phyloP scores from a whole-genome alignment of 2,888 invertebrate genomes.

The Drosophila imparisetae region DNA sequence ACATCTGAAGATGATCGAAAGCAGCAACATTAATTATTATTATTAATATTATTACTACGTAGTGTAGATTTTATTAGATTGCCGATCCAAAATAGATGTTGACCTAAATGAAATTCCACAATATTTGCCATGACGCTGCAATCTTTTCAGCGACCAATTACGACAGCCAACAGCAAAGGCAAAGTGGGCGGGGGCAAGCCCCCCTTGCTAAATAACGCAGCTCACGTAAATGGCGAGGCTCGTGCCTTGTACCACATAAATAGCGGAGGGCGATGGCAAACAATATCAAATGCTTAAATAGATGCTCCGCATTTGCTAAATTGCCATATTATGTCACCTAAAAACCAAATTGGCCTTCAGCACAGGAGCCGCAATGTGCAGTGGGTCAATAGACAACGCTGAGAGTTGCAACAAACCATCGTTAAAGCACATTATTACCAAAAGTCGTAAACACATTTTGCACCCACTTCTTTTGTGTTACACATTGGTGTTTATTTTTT shows the following conservation, averaged over 20 bases:
- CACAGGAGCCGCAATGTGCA: slow-evolving; percentile 25
- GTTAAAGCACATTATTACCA: slow-evolving; percentile 19
- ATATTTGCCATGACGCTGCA: slow-evolving; percentile 46
- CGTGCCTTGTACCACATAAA: slow-evolving; percentile 45
- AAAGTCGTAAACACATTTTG: slow-evolving; percentile 39
- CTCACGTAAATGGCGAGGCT: slow-evolving; percentile 53
- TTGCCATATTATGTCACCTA: slow-evolving; percentile 42
- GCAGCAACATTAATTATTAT: not conserved
- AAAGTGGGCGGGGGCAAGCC: slow-evolving; percentile 31
- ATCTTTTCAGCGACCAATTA: slow-evolving; percentile 27
- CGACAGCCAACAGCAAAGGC: slow-evolving; percentile 12
- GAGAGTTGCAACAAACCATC: slow-evolving; percentile 44
- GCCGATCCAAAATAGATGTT: slow-evolving; percentile 34
- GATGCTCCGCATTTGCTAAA: slow-evolving; percentile 47
- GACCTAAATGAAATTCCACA: slow-evolving; percentile 49
- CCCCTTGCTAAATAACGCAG: slow-evolving; percentile 35
- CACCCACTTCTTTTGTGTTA: slow-evolving; percentile 31
- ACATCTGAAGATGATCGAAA: slow-evolving; percentile 25
- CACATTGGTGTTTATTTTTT: slow-evolving; percentile 22
- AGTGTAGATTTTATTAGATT: slow-evolving; percentile 43
- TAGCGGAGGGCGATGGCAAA: slow-evolving; percentile 20
- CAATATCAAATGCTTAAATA: slow-evolving; percentile 29
- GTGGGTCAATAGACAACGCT: slow-evolving; percentile 27
- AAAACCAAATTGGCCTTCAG: slow-evolving; percentile 33
- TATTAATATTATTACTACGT: slow-evolving; percentile 5